Evolutionary conservation across 2,797 vertebrate genomes (phyloP).

Genomic region (Argentina silus): DNA sequence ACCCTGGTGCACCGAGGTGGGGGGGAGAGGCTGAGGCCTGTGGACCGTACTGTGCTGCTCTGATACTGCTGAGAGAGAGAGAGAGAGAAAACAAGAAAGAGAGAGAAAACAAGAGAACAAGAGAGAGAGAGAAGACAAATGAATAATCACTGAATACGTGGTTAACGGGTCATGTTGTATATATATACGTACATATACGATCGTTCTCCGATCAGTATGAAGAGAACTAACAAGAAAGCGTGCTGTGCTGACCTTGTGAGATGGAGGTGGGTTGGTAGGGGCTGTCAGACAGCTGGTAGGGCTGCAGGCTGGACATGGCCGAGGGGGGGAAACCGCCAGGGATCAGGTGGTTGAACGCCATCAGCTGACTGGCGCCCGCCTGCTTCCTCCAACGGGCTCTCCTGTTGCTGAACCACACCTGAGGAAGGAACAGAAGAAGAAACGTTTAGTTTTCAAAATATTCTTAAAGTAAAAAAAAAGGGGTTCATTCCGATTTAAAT

Average conservation of each 20-base stretch:
- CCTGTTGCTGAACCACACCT: constrained; percentile 99
- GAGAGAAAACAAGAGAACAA: too few relatives aligned
- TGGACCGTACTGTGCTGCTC: constrained; percentile 89
- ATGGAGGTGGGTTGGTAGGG: constrained; percentile 92
- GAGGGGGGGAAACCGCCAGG: constrained; percentile 96
- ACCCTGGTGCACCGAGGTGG: constrained; percentile 94
- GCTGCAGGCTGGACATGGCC: constrained; percentile 92
- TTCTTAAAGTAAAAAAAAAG: too few relatives aligned
- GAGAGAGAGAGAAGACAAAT: neutral
- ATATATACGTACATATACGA: too few relatives aligned
- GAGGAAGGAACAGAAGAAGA: too few relatives aligned
- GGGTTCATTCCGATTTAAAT: too few relatives aligned
- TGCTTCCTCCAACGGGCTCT: constrained; percentile 99
- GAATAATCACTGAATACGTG: too few relatives aligned
- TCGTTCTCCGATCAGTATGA: too few relatives aligned
- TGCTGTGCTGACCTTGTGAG: constrained; percentile 87
- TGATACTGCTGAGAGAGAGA: constrained; percentile 20
- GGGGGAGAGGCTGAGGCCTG: constrained; percentile 96
- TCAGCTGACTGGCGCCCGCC: constrained; percentile 97
- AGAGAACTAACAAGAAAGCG: too few relatives aligned
- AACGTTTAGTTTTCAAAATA: too few relatives aligned
- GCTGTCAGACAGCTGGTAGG: constrained; percentile 95
- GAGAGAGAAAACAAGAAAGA: too few relatives aligned
- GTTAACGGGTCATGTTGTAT: too few relatives aligned
- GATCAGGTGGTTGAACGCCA: constrained; percentile 99